A percentile compares a stretch with the other conserved stretches of the same genome.
Conservation (phyloP, 2,797 vertebrate genomes). For the Ptychadena robeensis region DNA sequence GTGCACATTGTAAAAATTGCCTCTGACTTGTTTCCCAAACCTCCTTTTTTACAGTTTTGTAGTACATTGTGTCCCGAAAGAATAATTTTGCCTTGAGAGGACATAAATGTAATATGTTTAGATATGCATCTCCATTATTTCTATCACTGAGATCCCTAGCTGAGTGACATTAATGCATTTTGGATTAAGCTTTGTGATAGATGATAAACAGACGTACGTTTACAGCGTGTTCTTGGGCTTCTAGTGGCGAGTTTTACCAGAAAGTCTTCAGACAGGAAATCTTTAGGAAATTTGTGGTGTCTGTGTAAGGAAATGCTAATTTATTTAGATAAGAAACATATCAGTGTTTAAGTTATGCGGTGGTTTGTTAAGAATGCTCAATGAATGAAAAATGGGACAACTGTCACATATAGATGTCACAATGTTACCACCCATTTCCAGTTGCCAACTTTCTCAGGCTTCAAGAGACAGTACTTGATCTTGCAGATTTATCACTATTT, state of each 20-base stretch:
- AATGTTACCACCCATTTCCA: no score
- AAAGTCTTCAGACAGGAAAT: constrained; percentile 27
- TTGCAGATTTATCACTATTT: no score
- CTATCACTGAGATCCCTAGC: background rate
- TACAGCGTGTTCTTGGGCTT: background rate
- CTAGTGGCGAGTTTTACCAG: background rate
- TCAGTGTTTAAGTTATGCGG: background rate
- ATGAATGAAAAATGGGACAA: no score
- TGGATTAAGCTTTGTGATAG: constrained; percentile 35
- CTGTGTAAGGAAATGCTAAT: constrained; percentile 7
- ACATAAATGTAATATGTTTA: background rate
- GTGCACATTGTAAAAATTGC: no score
- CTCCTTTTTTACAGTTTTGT: no score
- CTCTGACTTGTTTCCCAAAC: no score
- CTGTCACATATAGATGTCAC: no score
- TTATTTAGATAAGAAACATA: constrained; percentile 9
- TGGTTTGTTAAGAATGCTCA: background rate
- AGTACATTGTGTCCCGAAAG: background rate
- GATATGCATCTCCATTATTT: background rate
- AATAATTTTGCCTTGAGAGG: background rate
- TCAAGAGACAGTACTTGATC: no score
- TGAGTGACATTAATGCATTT: constrained; percentile 43
- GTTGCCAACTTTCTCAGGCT: no score
- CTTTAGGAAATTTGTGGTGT: constrained; percentile 26
- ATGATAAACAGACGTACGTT: constrained; percentile 24